A percentile compares a stretch with the other conserved stretches of the same genome.
phyloP scores from a whole-genome alignment of 2,888 invertebrate genomes.

The Lutraria lutraria region DNA sequence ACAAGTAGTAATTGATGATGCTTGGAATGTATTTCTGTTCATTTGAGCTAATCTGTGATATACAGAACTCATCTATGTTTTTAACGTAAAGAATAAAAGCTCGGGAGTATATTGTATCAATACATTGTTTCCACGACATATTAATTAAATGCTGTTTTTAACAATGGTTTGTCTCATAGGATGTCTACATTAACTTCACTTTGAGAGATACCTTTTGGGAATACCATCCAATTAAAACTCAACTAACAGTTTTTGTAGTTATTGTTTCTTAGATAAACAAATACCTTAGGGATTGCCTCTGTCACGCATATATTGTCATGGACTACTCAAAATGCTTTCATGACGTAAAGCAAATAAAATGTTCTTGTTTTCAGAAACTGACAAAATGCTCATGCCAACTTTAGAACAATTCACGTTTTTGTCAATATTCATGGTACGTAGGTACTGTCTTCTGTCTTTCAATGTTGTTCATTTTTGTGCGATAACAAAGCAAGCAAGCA shows the following conservation, averaged over 20 bases:
- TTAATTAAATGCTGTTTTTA: too few species aligned
- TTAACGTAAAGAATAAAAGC: background rate
- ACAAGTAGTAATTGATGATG: background rate
- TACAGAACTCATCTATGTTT: background rate
- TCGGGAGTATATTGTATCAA: background rate
- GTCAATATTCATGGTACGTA: background rate
- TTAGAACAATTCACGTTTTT: background rate
- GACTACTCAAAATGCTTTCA: background rate
- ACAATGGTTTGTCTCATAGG: background rate
- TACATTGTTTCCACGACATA: background rate
- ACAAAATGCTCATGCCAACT: background rate
- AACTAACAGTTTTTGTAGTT: background rate
- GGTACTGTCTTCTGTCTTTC: background rate
- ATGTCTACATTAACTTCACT: background rate
- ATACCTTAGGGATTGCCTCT: background rate
- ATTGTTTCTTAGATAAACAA: background rate
- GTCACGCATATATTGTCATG: slow-evolving; percentile 1
- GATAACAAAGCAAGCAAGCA: background rate
- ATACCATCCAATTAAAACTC: background rate
- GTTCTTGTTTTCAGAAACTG: background rate
- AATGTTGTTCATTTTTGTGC: background rate
- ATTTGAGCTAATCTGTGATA: background rate
- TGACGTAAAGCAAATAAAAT: background rate
- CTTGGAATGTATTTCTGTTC: background rate
- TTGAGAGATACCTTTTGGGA: background rate